Evolutionary conservation across 37 sponge, comb jelly and placozoan species (phyloP).

Genomic region (Ianthella basta): DNA sequence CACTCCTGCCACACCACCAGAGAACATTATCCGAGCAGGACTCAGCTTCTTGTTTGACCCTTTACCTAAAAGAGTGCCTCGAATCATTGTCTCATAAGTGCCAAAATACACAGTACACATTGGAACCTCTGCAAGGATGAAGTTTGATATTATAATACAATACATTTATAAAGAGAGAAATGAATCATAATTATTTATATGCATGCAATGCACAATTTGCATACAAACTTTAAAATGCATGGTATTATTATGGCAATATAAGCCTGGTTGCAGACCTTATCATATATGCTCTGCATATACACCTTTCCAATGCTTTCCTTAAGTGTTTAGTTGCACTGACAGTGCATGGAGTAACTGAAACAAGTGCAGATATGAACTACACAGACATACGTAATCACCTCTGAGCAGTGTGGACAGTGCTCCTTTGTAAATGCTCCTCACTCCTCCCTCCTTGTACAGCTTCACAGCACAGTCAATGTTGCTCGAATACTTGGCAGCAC

Average conservation of each 20-base stretch:
- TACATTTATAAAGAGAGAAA: no score
- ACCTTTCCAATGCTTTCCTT: no score
- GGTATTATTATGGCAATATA: no score
- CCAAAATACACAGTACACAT: conserved; percentile 83
- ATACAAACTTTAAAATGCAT: no score
- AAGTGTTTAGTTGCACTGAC: no score
- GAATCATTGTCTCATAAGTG: conserved; percentile 70
- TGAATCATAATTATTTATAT: no score
- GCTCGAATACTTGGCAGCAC: conserved; percentile 72
- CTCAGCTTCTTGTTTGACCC: conserved; percentile 62
- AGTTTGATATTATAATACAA: no score
- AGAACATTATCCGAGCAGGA: conserved; percentile 55
- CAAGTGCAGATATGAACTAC: no score
- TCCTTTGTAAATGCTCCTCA: conserved; percentile 79
- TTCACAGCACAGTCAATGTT: conserved; percentile 84
- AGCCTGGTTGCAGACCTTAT: no score
- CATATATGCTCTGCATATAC: no score
- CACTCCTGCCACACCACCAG: conserved; percentile 91
- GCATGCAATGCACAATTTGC: no score
- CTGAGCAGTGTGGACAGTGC: conserved; percentile 79
- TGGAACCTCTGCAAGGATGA: conserved; percentile 74
- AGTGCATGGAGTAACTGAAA: no score
- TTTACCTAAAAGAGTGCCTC: conserved; percentile 53
- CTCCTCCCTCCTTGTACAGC: conserved; percentile 81
- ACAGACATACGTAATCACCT: conserved; percentile 54